Conservation (phyloP, 2,888 invertebrate species). For the Caenorhabditis drosophilae region DNA sequence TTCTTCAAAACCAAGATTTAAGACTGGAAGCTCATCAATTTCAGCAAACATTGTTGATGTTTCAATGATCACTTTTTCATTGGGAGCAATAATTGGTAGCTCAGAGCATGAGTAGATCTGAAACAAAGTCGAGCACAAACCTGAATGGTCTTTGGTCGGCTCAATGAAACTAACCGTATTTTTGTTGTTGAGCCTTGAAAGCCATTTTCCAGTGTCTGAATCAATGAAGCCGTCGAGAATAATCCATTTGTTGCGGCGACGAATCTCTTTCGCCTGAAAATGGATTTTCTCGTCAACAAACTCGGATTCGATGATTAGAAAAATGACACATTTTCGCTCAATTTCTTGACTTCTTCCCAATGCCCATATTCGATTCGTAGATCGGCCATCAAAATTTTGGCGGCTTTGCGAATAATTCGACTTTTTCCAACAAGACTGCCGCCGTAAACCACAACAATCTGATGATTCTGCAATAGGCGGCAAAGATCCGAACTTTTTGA, state of each 20-base stretch:
- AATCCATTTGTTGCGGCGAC: constrained; percentile 27
- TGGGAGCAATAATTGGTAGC: constrained; percentile 11
- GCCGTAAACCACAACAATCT: constrained; percentile 26
- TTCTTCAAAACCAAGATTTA: constrained; percentile 12
- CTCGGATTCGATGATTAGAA: not conserved
- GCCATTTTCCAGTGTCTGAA: constrained; percentile 12
- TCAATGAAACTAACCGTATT: constrained; percentile 18
- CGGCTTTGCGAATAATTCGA: constrained; percentile 17
- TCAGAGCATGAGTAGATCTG: constrained; percentile 22
- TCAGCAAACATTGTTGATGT: constrained; percentile 6
- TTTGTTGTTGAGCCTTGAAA: constrained; percentile 9
- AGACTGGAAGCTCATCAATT: constrained; percentile 9
- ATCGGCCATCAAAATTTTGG: constrained; percentile 13
- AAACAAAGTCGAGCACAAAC: too few relatives aligned
- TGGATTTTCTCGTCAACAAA: not conserved
- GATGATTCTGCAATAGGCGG: constrained; percentile 12
- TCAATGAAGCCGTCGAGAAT: constrained; percentile 25
- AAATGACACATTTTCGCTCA: constrained; percentile 16
- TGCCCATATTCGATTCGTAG: constrained; percentile 17
- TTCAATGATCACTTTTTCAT: constrained; percentile 26
- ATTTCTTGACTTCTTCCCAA: constrained; percentile 23
- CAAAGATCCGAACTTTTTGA: constrained; percentile 16
- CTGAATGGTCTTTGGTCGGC: too few relatives aligned
- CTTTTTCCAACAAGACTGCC: constrained; percentile 21
- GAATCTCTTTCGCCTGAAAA: constrained; percentile 10